Conservation (phyloP, 2,113 vertebrate genomes). For the Gorsachius goisagi region DNA sequence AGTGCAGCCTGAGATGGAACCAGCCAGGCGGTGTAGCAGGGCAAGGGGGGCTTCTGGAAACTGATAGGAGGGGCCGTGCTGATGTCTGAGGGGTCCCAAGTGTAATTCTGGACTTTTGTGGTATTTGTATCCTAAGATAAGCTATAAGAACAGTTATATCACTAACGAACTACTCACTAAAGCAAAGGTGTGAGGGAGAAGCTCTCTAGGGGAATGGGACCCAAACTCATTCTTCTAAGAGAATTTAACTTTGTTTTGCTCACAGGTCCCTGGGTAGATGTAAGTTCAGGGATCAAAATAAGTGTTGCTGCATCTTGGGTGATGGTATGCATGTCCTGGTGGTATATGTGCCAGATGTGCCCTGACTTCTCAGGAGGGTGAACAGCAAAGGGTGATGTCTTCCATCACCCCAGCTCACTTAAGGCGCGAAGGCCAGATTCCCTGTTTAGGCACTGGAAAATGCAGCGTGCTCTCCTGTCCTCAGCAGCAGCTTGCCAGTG, state of each 20-base stretch:
- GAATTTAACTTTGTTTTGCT: background rate
- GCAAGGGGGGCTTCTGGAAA: background rate
- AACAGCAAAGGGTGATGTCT: background rate
- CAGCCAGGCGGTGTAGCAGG: background rate
- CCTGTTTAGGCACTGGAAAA: background rate
- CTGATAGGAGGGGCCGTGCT: rapidly evolving
- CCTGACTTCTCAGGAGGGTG: background rate
- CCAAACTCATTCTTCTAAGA: background rate
- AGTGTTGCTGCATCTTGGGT: background rate
- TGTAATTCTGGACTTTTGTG: background rate
- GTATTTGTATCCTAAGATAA: background rate
- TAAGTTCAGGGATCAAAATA: background rate
- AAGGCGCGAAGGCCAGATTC: background rate
- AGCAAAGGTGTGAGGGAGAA: background rate
- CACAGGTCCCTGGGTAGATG: background rate
- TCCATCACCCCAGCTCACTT: background rate
- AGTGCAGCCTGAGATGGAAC: background rate
- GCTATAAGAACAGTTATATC: background rate
- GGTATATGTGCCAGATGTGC: background rate
- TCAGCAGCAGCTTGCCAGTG: background rate
- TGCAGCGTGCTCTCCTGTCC: background rate
- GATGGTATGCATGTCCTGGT: background rate
- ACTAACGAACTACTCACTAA: background rate
- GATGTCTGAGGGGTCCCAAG: background rate
- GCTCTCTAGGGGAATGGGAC: background rate